phyloP scores from a whole-genome alignment of 2,797 vertebrate species.

The Anabas testudineus region DNA sequence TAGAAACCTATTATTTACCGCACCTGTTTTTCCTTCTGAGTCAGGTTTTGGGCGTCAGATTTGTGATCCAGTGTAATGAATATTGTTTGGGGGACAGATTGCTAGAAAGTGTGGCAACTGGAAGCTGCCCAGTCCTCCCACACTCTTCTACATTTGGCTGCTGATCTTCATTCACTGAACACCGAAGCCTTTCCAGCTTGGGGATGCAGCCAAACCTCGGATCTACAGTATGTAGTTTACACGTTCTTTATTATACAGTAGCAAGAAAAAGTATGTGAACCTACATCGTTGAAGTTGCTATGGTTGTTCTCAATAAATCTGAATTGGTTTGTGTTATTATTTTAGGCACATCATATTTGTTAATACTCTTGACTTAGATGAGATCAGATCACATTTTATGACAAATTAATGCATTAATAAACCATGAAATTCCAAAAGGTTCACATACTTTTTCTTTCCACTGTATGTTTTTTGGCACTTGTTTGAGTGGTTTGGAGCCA shows the following conservation, averaged over 20 bases:
- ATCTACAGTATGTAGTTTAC: slow-evolving; percentile 1
- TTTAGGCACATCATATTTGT: too few relatives aligned
- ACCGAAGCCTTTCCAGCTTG: slow-evolving; percentile 48
- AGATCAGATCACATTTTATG: too few relatives aligned
- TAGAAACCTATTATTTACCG: slow-evolving; percentile 14
- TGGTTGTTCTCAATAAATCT: too few relatives aligned
- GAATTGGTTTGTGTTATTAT: too few relatives aligned
- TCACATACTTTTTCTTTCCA: too few relatives aligned
- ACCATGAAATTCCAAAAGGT: too few relatives aligned
- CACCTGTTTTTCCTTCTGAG: slow-evolving; percentile 15
- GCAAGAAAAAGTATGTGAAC: too few relatives aligned
- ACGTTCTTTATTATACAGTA: slow-evolving; percentile 12
- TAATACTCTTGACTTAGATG: too few relatives aligned
- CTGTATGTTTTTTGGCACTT: slow-evolving; percentile 23
- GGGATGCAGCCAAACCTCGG: not conserved
- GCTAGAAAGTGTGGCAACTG: slow-evolving; percentile 22
- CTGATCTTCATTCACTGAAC: slow-evolving; percentile 11
- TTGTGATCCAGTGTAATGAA: slow-evolving; percentile 32
- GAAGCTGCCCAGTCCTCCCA: slow-evolving; percentile 39
- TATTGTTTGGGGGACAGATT: slow-evolving; percentile 24
- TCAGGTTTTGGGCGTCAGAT: slow-evolving; percentile 16
- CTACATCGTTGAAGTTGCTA: too few relatives aligned
- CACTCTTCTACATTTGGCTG: slow-evolving; percentile 34
- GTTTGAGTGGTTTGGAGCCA: not conserved
- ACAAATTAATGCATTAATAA: too few relatives aligned